Conservation (phyloP, 2,797 vertebrate species). For the Oreonectes daqikongensis region DNA sequence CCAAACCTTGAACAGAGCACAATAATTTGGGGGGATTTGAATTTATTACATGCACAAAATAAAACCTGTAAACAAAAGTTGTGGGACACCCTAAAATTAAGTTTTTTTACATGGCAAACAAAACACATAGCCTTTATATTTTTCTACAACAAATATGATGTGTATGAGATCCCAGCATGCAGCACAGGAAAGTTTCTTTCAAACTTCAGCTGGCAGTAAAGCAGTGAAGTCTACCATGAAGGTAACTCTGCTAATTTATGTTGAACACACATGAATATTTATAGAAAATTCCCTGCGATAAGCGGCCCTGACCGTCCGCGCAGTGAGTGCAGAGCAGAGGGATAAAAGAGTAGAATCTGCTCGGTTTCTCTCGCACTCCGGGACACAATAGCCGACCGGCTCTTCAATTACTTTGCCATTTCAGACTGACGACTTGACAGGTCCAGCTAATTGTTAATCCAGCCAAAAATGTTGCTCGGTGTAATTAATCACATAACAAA, state of each 20-base stretch:
- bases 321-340: slow-evolving; percentile 66
- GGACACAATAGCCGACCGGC: slow-evolving; percentile 89
- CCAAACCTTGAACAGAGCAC: background rate
- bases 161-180: background rate
- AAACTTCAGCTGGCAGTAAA: slow-evolving; percentile 5
- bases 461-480: slow-evolving; percentile 89
- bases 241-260: slow-evolving; percentile 78
- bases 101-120: too few species aligned
- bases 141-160: too few species aligned
- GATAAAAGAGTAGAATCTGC: slow-evolving; percentile 75
- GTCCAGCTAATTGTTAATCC: slow-evolving; percentile 94
- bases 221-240: slow-evolving; percentile 68
- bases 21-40: too few species aligned
- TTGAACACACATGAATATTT: slow-evolving; percentile 74
- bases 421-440: slow-evolving; percentile 91
- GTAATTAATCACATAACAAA: slow-evolving; percentile 97
- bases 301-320: slow-evolving; percentile 61
- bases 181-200: slow-evolving; percentile 47
- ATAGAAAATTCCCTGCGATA: slow-evolving; percentile 75
- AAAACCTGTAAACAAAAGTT: background rate
- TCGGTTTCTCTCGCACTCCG: slow-evolving; percentile 62
- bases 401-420: slow-evolving; percentile 94
- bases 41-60: too few species aligned
- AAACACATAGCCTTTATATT: too few species aligned
- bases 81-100: too few species aligned